Evolutionary conservation across 1,140 invertebrate species (phyloP), one percentile per base, ranked within the genome.

Genomic region (Gryllus bimaculatus): DNA sequence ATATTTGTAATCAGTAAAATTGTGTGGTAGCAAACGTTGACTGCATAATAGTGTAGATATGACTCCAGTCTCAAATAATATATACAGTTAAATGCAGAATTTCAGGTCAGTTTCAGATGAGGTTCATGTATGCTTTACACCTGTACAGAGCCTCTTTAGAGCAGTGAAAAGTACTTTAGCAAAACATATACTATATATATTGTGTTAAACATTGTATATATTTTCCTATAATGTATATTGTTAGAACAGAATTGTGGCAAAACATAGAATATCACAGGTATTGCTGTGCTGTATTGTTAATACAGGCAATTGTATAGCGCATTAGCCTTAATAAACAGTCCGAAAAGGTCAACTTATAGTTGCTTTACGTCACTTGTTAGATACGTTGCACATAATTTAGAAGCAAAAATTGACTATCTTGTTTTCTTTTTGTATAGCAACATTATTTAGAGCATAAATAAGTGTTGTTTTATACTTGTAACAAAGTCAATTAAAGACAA

Each of bases 391-490:
- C 54, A 66, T 66, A 66, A 66, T 66, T 66, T 66, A 66, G 54
- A 66, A 13, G 54, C 54, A 66, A 39, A 39, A 39, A 39, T 66
- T 66, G 18, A 66, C 54, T 13, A 66, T 18, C 18, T 66, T 66
- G 54, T 66, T 66, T 39, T 39, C 5, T 7, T 66, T 66, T 66
- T 66, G 54, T 66, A 66, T 18, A 18, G 0, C 54, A 66, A 66
- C 54, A 66, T 13, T 66, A 66, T 66, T 66, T 66, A 66, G 54
- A 66, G 10, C 10, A 66, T 10, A 18, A 66, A 66, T 66, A 66
- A 66, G 54, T 66, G 54, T 66, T 66, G 54, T 66, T 66, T 66
- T 66, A 66, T 66, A 66, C 54, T 66, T 66, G 54, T 66, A 66
- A 66, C 54, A 66, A 66, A 66, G 54, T 66, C 54, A 66, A 66